A percentile compares a stretch with the other conserved stretches of the same genome.
Conservation (phyloP, 2,888 invertebrate species). For the Zeuzera pyrina region DNA sequence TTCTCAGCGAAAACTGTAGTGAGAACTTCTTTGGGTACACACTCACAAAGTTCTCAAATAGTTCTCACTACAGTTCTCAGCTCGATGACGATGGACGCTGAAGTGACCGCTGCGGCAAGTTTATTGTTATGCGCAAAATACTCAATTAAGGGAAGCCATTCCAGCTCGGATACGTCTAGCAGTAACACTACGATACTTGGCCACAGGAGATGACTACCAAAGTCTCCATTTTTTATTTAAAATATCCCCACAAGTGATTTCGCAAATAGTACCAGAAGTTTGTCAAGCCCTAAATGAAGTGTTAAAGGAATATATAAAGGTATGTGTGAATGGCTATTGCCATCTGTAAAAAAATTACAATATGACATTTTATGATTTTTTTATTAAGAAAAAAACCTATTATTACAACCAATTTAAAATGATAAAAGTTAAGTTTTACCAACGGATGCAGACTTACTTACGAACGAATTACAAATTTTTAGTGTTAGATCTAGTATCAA, state of each 20-base stretch:
- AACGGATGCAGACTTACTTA: too few relatives aligned
- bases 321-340: too few relatives aligned
- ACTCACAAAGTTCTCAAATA: too few relatives aligned
- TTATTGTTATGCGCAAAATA: background rate
- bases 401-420: background rate
- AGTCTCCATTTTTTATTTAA: constrained; percentile 15
- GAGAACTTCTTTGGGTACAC: too few relatives aligned
- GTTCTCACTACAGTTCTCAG: too few relatives aligned
- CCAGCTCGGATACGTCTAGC: constrained; percentile 4
- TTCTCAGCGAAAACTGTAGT: too few relatives aligned
- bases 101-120: background rate
- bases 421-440: too few relatives aligned
- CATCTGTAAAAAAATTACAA: constrained; percentile 1
- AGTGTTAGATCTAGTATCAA: too few relatives aligned
- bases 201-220: constrained; percentile 7
- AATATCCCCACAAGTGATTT: constrained; percentile 11
- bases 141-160: constrained; percentile 1
- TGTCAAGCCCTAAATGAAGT: constrained; percentile 8
- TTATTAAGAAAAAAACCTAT: background rate
- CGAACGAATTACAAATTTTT: too few relatives aligned
- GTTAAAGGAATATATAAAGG: constrained; percentile 5
- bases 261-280: constrained; percentile 12
- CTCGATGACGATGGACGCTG: too few relatives aligned
- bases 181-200: constrained; percentile 6
- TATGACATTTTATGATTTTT: constrained; percentile 2